Base-by-base conservation (phyloP, 2,797 vertebrate genomes). In the Typhlichthys eigenmanni region DNA sequence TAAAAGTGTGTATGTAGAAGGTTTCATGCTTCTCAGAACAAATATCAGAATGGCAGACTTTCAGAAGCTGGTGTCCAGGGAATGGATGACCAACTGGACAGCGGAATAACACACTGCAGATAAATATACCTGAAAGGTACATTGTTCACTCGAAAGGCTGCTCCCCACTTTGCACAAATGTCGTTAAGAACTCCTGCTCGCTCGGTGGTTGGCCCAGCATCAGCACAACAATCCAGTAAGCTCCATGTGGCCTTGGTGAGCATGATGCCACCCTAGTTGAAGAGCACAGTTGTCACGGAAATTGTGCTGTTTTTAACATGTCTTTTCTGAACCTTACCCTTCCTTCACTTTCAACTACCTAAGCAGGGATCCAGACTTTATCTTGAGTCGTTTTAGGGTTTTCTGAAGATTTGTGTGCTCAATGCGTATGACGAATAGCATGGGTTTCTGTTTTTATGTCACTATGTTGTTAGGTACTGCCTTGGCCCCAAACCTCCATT, bases 171-270 rank as follows among this genome's bases (percentile, higher is more conserved):
- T 19, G 19, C 16, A 4, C 29, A n/a, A 2, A 32, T 17, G 29
- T 55, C 29, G 7, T 17, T 19, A 19, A 10, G 19, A 60, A 34
- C 50, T 49, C 52, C n/a, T 45, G 34, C 54, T 62, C 14, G 13
- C 43, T 53, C 63, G 38, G 70, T 57, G 13, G 47, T 53, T 63
- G 38, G 70, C 58, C 68, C 6, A 2, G 48, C 62, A 60, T 67
- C 75, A 67, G 78, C 85, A 83, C 84, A 83, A 75, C 10, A 62
- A 58, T 49, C 64, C 13, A 55, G 34, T 32, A 53, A 76, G 61
- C 78, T 71, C 58, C 60, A 50, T 55, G 73, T 62, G 60, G 75
- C 68, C 69, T 81, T 76, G 64, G 64, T 62, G 63, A 69, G 62
- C 47, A 58, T 51, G 57, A 53, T 57, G 71, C 68, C 66, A 52